phyloP scores from a whole-genome alignment of 1,140 invertebrate species.

The Ctenoplectra terminalis region DNA sequence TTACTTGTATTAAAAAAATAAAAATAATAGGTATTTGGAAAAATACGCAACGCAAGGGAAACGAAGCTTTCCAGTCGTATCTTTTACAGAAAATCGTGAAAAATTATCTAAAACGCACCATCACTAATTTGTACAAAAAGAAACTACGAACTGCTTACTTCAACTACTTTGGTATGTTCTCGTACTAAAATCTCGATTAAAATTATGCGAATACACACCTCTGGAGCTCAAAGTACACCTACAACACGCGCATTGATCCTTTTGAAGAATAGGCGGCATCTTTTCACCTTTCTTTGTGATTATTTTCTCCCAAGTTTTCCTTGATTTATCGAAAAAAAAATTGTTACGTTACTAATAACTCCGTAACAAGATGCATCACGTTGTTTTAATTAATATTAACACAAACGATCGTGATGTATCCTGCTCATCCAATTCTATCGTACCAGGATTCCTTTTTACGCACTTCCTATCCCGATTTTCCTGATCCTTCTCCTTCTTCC shows the following conservation, averaged over 20 bases:
- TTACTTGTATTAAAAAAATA: too few relatives aligned
- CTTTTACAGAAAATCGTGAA: too few relatives aligned
- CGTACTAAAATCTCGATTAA: too few relatives aligned
- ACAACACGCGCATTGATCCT: constrained; percentile 15
- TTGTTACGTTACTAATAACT: not conserved
- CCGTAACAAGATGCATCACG: not conserved
- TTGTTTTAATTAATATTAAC: not conserved
- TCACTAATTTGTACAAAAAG: too few relatives aligned
- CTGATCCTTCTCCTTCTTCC: constrained; percentile 12
- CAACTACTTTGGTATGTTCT: too few relatives aligned
- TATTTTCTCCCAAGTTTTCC: not conserved
- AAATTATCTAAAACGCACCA: too few relatives aligned
- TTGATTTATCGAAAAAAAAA: not conserved
- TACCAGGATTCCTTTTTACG: constrained; percentile 30
- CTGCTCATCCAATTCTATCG: constrained; percentile 9
- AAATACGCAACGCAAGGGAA: too few relatives aligned
- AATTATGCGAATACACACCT: not conserved
- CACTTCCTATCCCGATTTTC: constrained; percentile 31
- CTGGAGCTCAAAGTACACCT: not conserved
- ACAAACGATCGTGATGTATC: not conserved
- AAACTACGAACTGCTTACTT: too few relatives aligned
- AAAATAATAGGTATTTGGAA: too few relatives aligned
- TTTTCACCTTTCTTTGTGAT: not conserved
- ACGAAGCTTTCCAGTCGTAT: too few relatives aligned
- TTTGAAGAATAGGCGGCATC: not conserved